Base-by-base conservation (phyloP, 2,113 vertebrate genomes). In the Onychorhynchus coronatus region DNA sequence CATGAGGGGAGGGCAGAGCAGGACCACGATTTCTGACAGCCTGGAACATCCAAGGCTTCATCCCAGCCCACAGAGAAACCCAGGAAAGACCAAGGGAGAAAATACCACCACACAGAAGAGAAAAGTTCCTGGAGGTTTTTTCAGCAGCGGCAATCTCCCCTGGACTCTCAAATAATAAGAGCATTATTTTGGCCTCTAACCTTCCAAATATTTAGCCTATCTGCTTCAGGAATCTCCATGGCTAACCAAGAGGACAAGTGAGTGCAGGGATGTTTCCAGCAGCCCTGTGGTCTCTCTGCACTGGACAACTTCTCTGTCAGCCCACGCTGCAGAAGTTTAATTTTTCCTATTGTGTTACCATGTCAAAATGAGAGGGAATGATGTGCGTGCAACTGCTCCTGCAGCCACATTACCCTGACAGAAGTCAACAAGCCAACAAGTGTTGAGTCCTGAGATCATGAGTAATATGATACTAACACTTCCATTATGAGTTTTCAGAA, bases 201-300 rank as follows among this genome's bases (percentile, higher is more conserved):
- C 22, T 53, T 42, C 42, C 15, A 59, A 42, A 35, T 8, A 8
- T 59, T 33, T 28, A 5, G 25, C 24, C 21, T 8, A 9, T 17
- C 20, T 14, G 62, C 41, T 58, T 22, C 39, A 31, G 53, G 24
- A 56, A 18, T 37, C 22, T 55, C 55, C 47, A 7, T 3, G 22
- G 31, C 22, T 70, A n/a, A n/a, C 37, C 1, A 0, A 17, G 33
- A 42, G 41, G 55, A 21, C n/a, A 23, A 72, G 33, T 61, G 21
- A 23, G 15, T 0, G 0, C 47, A 61, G 70, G 14, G 7, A 6
- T 33, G 23, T 20, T 16, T 63, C 35, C 33, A 35, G 39, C 35
- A 68, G 53, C n/a, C 3, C 1, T 6, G 14, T 30, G 49, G 16
- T 46, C 14, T 35, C 67, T 63, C 21, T 85, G 56, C 24, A 42